phyloP scores from a whole-genome alignment of 2,888 invertebrate species.

The Maniola hyperantus region DNA sequence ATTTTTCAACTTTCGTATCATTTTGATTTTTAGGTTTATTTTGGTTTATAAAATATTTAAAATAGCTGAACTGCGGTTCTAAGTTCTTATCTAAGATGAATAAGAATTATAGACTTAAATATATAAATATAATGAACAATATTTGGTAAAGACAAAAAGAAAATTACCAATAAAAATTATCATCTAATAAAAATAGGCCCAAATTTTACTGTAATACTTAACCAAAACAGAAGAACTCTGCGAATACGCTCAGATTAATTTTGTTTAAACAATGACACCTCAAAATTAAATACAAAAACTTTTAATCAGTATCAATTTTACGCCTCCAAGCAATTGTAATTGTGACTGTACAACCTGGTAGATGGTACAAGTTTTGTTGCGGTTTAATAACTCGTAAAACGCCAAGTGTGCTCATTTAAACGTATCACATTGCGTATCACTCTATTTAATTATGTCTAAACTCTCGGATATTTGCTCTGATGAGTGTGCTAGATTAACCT shows the following conservation, averaged over 20 bases:
- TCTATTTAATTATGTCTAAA: conserved; percentile 20
- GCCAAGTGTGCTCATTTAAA: conserved; percentile 49
- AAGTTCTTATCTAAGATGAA: too few relatives aligned
- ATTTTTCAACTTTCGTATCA: neutral
- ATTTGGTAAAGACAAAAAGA: too few relatives aligned
- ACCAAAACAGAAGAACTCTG: too few relatives aligned
- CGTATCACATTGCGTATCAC: conserved; percentile 32
- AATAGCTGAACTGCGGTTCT: too few relatives aligned
- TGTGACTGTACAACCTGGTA: conserved; percentile 11
- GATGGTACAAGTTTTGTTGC: conserved; percentile 16
- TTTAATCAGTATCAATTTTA: conserved; percentile 5
- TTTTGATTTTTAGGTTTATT: neutral
- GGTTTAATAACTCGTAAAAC: conserved; percentile 38
- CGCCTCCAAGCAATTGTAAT: conserved; percentile 10
- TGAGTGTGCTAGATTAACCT: too few relatives aligned
- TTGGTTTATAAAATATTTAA: too few relatives aligned
- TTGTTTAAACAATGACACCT: neutral
- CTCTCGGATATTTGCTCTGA: conserved; percentile 3
- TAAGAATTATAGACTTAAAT: too few relatives aligned
- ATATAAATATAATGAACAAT: too few relatives aligned
- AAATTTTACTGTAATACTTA: too few relatives aligned
- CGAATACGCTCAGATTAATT: too few relatives aligned
- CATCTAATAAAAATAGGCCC: too few relatives aligned
- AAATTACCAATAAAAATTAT: too few relatives aligned
- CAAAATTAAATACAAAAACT: neutral